These are phyloP conservation scores for Rhopalosiphum nymphaeae DNA, from an alignment of 2,888 invertebrate genomes.

Conservation along the genomic window DNA sequence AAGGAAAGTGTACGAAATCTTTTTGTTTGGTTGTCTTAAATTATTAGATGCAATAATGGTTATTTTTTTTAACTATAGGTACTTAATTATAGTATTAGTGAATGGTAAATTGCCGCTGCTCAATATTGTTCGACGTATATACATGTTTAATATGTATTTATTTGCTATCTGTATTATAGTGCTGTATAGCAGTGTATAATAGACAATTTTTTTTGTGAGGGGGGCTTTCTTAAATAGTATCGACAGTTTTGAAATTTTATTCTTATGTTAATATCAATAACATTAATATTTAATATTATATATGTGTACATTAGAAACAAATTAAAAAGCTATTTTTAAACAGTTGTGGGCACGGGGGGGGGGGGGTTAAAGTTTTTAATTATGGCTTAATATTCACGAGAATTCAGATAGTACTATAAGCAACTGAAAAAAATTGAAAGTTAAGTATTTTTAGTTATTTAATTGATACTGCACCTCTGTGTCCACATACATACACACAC, in stretches of 20 bases:
- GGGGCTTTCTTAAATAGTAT: not conserved
- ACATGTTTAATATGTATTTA: too few relatives aligned
- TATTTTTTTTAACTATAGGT: not conserved
- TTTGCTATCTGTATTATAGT: too few relatives aligned
- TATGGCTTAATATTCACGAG: not conserved
- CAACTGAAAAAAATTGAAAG: not conserved
- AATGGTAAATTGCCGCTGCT: too few relatives aligned
- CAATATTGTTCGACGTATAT: too few relatives aligned
- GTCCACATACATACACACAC: too few relatives aligned
- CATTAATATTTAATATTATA: not conserved
- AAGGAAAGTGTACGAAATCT: conserved; percentile 23
- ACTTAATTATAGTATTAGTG: too few relatives aligned
- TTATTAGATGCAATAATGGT: not conserved
- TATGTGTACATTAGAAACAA: not conserved
- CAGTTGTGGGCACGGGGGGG: too few relatives aligned
- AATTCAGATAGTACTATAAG: not conserved
- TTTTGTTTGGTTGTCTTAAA: not conserved
- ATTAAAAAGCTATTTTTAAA: not conserved
- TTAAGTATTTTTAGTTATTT: not conserved
- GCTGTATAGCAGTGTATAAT: too few relatives aligned
- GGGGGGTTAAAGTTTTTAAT: not conserved
- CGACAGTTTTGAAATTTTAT: not conserved
- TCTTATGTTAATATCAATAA: not conserved
- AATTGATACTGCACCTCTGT: not conserved
- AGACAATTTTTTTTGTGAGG: not conserved